Base-by-base conservation (phyloP, 1,140 invertebrate species). In the Coboldia fuscipes region DNA sequence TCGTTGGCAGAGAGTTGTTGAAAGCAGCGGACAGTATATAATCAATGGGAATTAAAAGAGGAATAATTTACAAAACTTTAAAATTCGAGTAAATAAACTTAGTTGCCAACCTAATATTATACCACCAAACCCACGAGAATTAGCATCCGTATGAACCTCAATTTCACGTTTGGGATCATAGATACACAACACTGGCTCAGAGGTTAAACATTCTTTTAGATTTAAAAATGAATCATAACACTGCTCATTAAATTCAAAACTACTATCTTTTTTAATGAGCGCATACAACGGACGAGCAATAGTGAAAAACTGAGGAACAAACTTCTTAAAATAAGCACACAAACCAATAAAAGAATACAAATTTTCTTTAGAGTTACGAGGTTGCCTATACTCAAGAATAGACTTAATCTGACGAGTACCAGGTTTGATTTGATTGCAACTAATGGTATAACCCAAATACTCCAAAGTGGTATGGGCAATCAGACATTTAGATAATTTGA, bases 61-160 rank as follows among this genome's bases (percentile, higher is more conserved):
- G n/a, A n/a, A n/a, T n/a, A n/a, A n/a, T n/a, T n/a, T n/a, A n/a
- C n/a, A n/a, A n/a, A n/a, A n/a, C n/a, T n/a, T n/a, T n/a, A n/a
- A n/a, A n/a, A n/a, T n/a, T n/a, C n/a, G n/a, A n/a, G n/a, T n/a
- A n/a, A n/a, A n/a, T n/a, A n/a, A n/a, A n/a, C n/a, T n/a, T n/a
- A n/a, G n/a, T n/a, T n/a, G n/a, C n/a, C n/a, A n/a, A n/a, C n/a
- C n/a, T n/a, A n/a, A n/a, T n/a, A n/a, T n/a, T n/a, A n/a, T n/a
- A n/a, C n/a, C 37, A n/a, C 50, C 48, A 23, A 40, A 48, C 3
- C 47, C 48, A 2, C 18, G 27, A 2, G 35, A 39, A 32, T 41
- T 43, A 0, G 47, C 48, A 21, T 50, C 47, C 22, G 42, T 46
- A 36, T 53, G 48, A 4, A 50, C 24, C 26, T 49, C 41, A 2